Base-by-base conservation (phyloP, 37 sponge, comb jelly and placozoan species). In the Tethya wilhelma region DNA sequence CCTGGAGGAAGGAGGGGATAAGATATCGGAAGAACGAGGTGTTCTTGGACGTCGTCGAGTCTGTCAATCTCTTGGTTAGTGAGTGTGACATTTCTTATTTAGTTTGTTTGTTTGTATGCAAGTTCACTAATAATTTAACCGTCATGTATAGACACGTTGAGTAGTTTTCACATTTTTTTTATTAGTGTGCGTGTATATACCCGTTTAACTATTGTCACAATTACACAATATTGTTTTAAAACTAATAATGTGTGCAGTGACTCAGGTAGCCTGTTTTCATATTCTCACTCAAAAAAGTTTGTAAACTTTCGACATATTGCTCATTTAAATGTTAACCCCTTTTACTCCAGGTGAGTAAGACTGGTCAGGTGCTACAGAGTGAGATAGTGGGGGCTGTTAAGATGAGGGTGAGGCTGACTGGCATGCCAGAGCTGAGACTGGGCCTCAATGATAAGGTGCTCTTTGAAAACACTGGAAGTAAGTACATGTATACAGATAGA, bases 381-480 rank as follows among this genome's bases (percentile, higher is more conserved):
- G 98, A 97, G 79, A 97, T 97, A n/a, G 79, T 89, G 12, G 98
- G 98, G 7, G 44, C 90, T 28, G 87, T 97, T 17, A 97, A 97
- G 75, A 94, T 97, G 95, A 91, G 92, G 23, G 98, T 97, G 26
- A 71, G 73, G 67, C 79, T 98, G 64, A 87, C 96, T 39, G 98
- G 98, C 56, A 98, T 98, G 98, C 98, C 98, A 23, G 98, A 98
- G 64, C 89, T 98, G 69, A 67, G 98, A 34, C 89, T 98, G 7
- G 98, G 98, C 4, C 76, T 98, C 72, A 98, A 98, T 67, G 98
- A 98, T 56, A 98, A 98, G 59, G 79, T 98, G 2, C 86, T 98
- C 49, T 98, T 98, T 75, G 94, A 98, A 64, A 89, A 89, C 73
- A 95, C 96, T 19, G 96, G 96, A 71, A 78, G 96, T 93, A 38